These are phyloP conservation scores for Drosophila mojavensis DNA, from an alignment of 1,140 invertebrate species.

Conservation along the genomic window DNA sequence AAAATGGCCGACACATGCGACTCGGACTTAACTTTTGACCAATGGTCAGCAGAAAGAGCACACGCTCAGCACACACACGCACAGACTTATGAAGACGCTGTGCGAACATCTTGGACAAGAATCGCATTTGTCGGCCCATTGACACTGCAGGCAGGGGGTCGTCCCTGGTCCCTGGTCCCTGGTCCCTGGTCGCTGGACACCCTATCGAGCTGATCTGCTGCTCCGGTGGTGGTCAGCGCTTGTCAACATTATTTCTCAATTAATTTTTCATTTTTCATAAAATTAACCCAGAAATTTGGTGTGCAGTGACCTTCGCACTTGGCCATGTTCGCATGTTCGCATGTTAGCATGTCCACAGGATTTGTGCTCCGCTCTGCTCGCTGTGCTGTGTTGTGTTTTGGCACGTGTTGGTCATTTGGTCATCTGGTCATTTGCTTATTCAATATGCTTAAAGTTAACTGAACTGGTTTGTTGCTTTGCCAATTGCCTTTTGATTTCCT, in stretches of 20 bases:
- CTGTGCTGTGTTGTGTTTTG: slow-evolving; percentile 27
- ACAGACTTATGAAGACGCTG: slow-evolving; percentile 4
- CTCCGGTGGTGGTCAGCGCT: slow-evolving; percentile 65
- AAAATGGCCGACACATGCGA: slow-evolving; percentile 65
- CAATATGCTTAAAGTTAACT: slow-evolving; percentile 17
- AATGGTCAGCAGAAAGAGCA: slow-evolving; percentile 57
- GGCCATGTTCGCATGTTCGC: slow-evolving; percentile 19
- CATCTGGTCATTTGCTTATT: slow-evolving; percentile 16
- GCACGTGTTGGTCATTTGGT: slow-evolving; percentile 58
- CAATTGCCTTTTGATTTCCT: slow-evolving; percentile 18
- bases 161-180: not conserved
- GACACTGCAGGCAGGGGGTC: slow-evolving; percentile 76
- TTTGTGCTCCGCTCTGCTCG: slow-evolving; percentile 1
- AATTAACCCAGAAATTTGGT: slow-evolving; percentile 79
- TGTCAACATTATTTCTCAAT: slow-evolving; percentile 83
- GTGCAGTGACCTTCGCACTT: slow-evolving; percentile 74
- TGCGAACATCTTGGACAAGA: slow-evolving; percentile 3
- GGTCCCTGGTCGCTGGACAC: not conserved
- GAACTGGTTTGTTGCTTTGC: slow-evolving; percentile 36
- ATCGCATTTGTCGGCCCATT: slow-evolving; percentile 74
- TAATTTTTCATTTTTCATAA: slow-evolving; percentile 83
- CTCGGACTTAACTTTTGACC: slow-evolving; percentile 79
- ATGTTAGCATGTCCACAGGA: slow-evolving; percentile 26
- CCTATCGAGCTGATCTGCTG: not conserved
- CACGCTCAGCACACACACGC: slow-evolving; percentile 45